Evolutionary conservation across 2,888 invertebrate genomes (phyloP), one percentile per base, ranked within the genome.

Genomic region (Cosmia trapezina): DNA sequence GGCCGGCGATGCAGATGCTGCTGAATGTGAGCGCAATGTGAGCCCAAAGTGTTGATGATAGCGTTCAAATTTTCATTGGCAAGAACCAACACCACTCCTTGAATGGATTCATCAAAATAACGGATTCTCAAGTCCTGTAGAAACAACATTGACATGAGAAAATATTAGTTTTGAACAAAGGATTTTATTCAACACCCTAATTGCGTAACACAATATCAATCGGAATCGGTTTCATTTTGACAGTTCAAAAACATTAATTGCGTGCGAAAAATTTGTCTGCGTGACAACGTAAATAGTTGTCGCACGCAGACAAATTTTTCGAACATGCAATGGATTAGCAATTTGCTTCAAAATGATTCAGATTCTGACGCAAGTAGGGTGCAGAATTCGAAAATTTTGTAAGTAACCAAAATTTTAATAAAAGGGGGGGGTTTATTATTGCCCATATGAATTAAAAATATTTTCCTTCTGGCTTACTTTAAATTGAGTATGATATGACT

Each of bases 1-100:
- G 78, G 80, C 14, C 78, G 65, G 14, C 83, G 84, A 0, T 81
- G 81, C 14, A 91, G 62, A 73, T 86, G 89, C 63, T 88, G 89
- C n/a, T 81, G 84, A 47, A 91, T 81, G 37, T 87, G 76, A 7
- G 88, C 82, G 49, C 82, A 69, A 43, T 86, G 84, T 6, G 77
- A 62, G 4, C 71, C 53, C 51, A 91, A 49, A 41, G 85, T 88
- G 69, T 81, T 80, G 62, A 86, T 69, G 3, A 88, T 70, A 11
- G 75, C 84, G 56, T 85, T 83, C 63, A 91, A 56, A 73, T 87
- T 88, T 33, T 84, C 87, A 62, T 78, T 80, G 37, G 85, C 80
- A 22, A 92, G 80, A 0, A 83, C 71, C 41, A 87, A 28, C 37
- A 90, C 53, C 69, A 85, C 67, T 22, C 81, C 67, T 12, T 84